A percentile compares a stretch with the other conserved stretches of the same genome.
These are phyloP conservation scores for Varanus salvator DNA, from an alignment of 2,113 vertebrate genomes.

Conservation along the genomic window DNA sequence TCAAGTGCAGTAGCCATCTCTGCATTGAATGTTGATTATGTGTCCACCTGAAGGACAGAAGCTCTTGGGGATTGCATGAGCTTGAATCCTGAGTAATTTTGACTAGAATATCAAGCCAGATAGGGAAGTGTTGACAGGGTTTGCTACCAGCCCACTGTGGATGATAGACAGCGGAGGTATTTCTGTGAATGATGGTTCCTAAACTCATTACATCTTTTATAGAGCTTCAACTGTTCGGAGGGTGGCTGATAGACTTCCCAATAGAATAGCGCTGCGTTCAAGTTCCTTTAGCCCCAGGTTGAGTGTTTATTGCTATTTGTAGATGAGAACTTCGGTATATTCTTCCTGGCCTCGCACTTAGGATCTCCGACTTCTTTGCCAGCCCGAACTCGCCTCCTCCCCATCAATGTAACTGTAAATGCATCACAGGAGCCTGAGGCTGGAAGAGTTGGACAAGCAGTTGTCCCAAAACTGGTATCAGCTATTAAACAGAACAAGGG, in stretches of 20 bases:
- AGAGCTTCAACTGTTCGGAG: not conserved
- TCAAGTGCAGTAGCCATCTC: not conserved
- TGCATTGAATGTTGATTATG: not conserved
- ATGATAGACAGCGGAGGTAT: not conserved
- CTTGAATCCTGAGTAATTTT: not conserved
- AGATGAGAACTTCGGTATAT: not conserved
- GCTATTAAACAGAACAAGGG: constrained; percentile 42
- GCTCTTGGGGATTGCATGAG: not conserved
- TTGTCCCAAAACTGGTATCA: constrained; percentile 49
- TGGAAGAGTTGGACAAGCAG: constrained; percentile 32
- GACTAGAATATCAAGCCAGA: not conserved
- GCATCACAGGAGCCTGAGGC: not conserved
- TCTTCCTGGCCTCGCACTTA: not conserved
- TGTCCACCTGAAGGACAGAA: not conserved
- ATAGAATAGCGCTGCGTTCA: constrained; percentile 37
- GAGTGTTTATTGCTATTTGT: constrained; percentile 30
- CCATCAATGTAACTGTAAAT: not conserved
- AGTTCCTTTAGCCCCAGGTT: not conserved
- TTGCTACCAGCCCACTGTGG: constrained; percentile 33
- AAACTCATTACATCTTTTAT: not conserved
- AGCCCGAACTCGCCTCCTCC: constrained; percentile 30
- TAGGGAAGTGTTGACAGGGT: not conserved
- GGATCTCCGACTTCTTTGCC: constrained; percentile 1
- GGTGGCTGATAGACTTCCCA: constrained; percentile 8
- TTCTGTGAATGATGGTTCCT: rapidly evolving